Conservation (phyloP, 2,113 vertebrate species). For the Calonectris borealis region DNA sequence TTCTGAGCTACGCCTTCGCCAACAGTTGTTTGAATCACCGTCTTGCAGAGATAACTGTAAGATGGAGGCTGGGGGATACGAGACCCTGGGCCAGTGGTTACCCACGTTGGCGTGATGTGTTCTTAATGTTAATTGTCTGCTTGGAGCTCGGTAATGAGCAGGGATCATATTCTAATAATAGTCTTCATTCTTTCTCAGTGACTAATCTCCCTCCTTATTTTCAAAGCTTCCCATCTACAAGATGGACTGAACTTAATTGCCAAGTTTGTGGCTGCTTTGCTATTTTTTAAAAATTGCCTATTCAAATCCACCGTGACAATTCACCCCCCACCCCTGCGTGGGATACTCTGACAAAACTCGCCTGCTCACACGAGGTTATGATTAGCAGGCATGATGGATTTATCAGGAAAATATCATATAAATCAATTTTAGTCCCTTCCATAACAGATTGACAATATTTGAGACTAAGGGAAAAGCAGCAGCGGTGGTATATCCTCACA, state of each 20-base stretch:
- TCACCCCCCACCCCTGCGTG: not conserved
- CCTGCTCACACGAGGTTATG: not conserved
- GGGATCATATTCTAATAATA: not conserved
- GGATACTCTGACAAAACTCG: not conserved
- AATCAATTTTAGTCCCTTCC: not conserved
- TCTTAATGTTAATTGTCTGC: not conserved
- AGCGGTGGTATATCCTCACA: rapidly evolving
- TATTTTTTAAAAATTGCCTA: not conserved
- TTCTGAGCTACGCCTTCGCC: not conserved
- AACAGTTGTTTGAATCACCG: not conserved
- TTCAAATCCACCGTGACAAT: not conserved
- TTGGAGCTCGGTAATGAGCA: not conserved
- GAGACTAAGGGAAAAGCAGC: not conserved
- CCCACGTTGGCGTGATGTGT: not conserved
- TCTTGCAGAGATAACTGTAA: not conserved
- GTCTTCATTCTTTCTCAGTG: not conserved
- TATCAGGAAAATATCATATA: not conserved
- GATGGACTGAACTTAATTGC: not conserved
- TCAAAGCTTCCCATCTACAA: not conserved
- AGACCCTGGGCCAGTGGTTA: not conserved
- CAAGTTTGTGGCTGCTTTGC: not conserved
- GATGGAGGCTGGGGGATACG: not conserved
- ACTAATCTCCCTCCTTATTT: not conserved
- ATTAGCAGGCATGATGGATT: not conserved
- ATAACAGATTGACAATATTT: not conserved